Evolutionary conservation across 2,113 vertebrate species (phyloP), one percentile per base, ranked within the genome.

Genomic region (Scolopax mira): DNA sequence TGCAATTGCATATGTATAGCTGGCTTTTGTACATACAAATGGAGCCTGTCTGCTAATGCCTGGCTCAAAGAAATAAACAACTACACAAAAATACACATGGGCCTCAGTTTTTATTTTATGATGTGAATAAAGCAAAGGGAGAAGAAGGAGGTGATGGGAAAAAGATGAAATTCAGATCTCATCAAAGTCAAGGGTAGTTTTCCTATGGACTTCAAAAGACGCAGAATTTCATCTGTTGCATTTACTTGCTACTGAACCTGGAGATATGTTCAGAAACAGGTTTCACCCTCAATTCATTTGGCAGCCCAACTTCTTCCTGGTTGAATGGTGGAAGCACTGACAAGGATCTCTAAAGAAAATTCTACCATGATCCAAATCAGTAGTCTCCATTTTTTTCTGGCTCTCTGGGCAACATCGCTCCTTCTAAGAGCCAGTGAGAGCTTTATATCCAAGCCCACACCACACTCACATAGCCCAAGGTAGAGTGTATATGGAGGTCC

Each of bases 191-290:
- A 72, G 46, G 21, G 66, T 79, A 94, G 70, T 92, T 95, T 96
- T 96, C 90, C 66, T 93, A 48, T 30, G 93, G 65, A 92, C 88
- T 94, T 96, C 96, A 97, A 97, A 96, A 93, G 90, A 84, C 48
- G 81, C 57, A 90, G 69, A 84, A 78, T 49, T 89, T 87, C 41
- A 42, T 65, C 69, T 89, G 44, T 89, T 96, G 60, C 66, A 66
- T 87, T 89, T 84, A 82, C 70, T 86, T 82, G 79, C 79, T 92
- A 81, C 88, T 85, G 88, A 96, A 95, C 77, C n/a, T 1, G 0
- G 60, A 93, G 73, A 92, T 79, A 75, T 6, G n/a, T 66, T 95
- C 92, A 93, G 86, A 92, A 96, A 81, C 86, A 92, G 41, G 93
- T 90, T 96, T 93, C 80, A 93, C 57, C 83, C 85, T 90, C 83